Evolutionary conservation across 2,888 invertebrate genomes (phyloP), one percentile per base, ranked within the genome.

Genomic region (Ceraclea dissimilis): DNA sequence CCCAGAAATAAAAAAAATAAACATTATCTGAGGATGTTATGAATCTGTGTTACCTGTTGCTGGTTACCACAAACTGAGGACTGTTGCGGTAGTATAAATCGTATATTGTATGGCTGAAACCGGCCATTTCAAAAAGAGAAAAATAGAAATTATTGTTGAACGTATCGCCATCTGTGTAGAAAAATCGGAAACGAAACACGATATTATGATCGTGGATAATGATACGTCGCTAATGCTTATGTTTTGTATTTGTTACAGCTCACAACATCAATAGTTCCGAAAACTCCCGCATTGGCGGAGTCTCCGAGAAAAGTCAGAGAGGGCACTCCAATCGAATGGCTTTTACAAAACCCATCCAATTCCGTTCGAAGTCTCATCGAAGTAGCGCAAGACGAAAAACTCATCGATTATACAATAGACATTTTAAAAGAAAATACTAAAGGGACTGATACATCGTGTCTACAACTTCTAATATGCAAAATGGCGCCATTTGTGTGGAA

Each of bases 401-500:
- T 90, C 46, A 77, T 87, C 0, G 77, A 82, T 21, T 71, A 79
- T 20, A 70, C 90, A 31, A 80, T 86, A 51, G 74, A 82, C 10
- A 70, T 80, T 60, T 74, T 87, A 50, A 73, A 76, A 65, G 72
- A 79, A 63, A 69, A 79, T 64, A 77, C 78, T 19, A 68, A 75
- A 0, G 75, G 75, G 16, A 73, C 81, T 58, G 84, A 87, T 63
- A 84, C 81, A 0, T 83, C 82, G 51, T 90, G 90, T 64, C 75
- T 89, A 2, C 81, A 83, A 65, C 72, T 88, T 26, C 70, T 92
- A 31, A 72, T 90, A 59, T 92, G 92, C 68, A 90, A 90, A 73
- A 80, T 81, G 60, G 80, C 86, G 0, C 90, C 90, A 0, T 82
- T 90, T 59, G 82, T 92, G 59, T 79, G 79, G 73, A 84, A 83